Evolutionary conservation across 2,888 invertebrate species (phyloP).

Genomic region (Glaucopsyche alexis): DNA sequence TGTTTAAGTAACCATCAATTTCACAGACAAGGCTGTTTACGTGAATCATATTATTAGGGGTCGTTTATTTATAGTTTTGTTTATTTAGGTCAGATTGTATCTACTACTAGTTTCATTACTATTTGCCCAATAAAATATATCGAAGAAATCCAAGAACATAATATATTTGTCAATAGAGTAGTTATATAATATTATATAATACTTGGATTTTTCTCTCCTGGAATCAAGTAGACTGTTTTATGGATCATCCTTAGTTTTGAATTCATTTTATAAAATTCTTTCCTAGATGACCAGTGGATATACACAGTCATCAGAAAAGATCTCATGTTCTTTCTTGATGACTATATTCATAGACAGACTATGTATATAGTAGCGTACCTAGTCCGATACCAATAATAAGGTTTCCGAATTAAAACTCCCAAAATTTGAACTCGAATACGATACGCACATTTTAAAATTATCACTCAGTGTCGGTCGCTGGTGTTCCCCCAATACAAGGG

Average conservation of each 20-base stretch:
- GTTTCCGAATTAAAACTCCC: too few species aligned
- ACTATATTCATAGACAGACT: too few species aligned
- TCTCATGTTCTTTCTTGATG: too few species aligned
- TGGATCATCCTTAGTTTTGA: too few species aligned
- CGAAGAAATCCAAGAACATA: background rate
- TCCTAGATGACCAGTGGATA: too few species aligned
- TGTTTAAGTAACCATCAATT: constrained; percentile 4
- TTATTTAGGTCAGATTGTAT: constrained; percentile 41
- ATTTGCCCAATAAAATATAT: background rate
- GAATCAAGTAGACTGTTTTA: too few species aligned
- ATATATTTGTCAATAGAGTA: background rate
- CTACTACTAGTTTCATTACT: constrained; percentile 9
- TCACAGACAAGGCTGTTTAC: constrained; percentile 13
- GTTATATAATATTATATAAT: too few species aligned
- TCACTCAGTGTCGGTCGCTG: background rate
- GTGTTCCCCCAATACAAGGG: background rate
- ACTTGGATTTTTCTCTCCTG: background rate
- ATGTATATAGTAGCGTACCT: too few species aligned
- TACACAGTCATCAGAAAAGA: too few species aligned
- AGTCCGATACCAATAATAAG: too few species aligned
- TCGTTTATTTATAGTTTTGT: constrained; percentile 52
- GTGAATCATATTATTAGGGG: constrained; percentile 50
- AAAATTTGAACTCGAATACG: too few species aligned
- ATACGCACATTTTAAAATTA: too few species aligned
- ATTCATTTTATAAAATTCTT: background rate